Conservation (phyloP, 2,888 invertebrate species). For the Cataglyphis albicans region DNA sequence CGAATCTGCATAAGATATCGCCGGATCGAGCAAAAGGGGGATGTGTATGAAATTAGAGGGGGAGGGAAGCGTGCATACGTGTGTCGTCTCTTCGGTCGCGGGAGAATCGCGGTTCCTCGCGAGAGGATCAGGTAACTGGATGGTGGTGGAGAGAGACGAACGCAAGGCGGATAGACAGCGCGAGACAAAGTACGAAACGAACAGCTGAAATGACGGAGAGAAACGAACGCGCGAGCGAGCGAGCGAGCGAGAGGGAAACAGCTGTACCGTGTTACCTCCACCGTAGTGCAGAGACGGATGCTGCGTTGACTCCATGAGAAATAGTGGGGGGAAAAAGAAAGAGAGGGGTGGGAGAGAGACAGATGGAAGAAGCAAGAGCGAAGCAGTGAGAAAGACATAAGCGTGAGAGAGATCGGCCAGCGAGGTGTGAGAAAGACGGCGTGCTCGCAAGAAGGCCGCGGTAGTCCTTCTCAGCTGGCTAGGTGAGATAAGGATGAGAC, state of each 20-base stretch:
- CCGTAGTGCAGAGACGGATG: constrained; percentile 51
- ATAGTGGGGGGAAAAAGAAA: constrained; percentile 29
- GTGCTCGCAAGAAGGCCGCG: constrained; percentile 71
- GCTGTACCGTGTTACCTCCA: constrained; percentile 37
- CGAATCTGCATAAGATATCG: constrained; percentile 52
- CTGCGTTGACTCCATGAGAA: constrained; percentile 33
- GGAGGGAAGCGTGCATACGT: constrained; percentile 47
- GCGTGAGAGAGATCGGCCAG: constrained; percentile 22
- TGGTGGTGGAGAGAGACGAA: constrained; percentile 37
- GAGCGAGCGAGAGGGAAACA: constrained; percentile 44
- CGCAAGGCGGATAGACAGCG: constrained; percentile 33
- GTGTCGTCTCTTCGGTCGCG: constrained; percentile 45
- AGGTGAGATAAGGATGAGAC: constrained; percentile 82
- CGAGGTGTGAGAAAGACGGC: constrained; percentile 50
- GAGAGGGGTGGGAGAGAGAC: constrained; percentile 42
- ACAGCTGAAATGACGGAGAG: constrained; percentile 51
- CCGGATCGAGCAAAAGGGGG: constrained; percentile 18
- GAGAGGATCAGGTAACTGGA: constrained; percentile 51
- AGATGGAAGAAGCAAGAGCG: constrained; percentile 43
- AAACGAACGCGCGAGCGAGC: constrained; percentile 41
- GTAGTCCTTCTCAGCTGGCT: constrained; percentile 77
- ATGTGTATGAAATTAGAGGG: not conserved
- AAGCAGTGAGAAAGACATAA: constrained; percentile 21
- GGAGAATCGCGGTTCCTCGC: constrained; percentile 52
- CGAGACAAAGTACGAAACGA: constrained; percentile 41